phyloP scores from a whole-genome alignment of 2,113 vertebrate genomes.

The Neofelis nebulosa region DNA sequence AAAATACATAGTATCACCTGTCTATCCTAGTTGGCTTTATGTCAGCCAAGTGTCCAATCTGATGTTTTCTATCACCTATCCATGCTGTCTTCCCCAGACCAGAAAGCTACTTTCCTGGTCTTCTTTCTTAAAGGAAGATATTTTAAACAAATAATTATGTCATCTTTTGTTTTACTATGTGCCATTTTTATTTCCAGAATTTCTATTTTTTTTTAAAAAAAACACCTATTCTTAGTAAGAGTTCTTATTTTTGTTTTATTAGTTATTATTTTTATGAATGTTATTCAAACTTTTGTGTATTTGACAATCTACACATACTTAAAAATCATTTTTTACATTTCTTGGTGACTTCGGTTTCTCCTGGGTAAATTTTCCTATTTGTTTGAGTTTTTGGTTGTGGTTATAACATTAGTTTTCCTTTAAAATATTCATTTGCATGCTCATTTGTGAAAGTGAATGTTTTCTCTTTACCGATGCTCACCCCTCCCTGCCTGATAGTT shows the following conservation, averaged over 20 bases:
- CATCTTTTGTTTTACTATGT: neutral
- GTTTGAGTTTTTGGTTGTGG: neutral
- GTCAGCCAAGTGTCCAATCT: neutral
- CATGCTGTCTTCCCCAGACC: neutral
- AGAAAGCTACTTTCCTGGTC: neutral
- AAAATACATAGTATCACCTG: neutral
- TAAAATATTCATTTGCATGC: neutral
- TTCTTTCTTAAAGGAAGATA: constrained; percentile 1
- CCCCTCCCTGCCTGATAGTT: neutral
- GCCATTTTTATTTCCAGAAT: neutral
- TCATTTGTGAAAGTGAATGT: neutral
- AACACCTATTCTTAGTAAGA: neutral
- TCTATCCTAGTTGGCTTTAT: neutral
- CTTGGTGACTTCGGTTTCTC: neutral
- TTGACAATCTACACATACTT: neutral
- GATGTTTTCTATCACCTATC: neutral
- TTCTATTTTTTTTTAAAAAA: neutral
- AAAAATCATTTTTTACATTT: neutral
- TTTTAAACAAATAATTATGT: neutral
- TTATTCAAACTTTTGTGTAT: neutral
- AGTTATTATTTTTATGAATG: neutral
- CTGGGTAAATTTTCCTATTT: neutral
- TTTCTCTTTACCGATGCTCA: neutral
- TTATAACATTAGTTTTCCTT: neutral
- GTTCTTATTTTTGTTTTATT: neutral